Evolutionary conservation across 2,888 invertebrate genomes (phyloP).

Genomic region (Labia minor): DNA sequence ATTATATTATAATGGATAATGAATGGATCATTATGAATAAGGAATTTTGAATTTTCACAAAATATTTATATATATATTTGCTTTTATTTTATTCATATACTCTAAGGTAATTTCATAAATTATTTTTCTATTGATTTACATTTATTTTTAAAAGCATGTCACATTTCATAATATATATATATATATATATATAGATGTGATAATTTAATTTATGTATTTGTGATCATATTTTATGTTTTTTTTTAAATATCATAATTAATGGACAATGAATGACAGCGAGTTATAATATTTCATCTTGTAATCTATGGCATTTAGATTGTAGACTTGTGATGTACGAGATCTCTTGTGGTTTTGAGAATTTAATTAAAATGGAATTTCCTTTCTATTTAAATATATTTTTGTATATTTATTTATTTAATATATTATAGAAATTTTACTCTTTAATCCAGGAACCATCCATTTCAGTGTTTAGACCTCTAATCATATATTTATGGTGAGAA

Average conservation of each 20-base stretch:
- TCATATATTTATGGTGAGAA: too few relatives aligned
- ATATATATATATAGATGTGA: neutral
- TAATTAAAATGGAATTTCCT: neutral
- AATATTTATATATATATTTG: too few relatives aligned
- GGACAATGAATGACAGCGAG: neutral
- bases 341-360: neutral
- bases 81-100: too few relatives aligned
- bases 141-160: neutral
- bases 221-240: neutral
- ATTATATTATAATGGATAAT: too few relatives aligned
- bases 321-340: slow-evolving; percentile 2
- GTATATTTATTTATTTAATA: too few relatives aligned
- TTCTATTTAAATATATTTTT: neutral
- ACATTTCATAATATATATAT: neutral
- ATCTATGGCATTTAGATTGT: slow-evolving; percentile 7
- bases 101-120: too few relatives aligned
- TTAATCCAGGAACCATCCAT: too few relatives aligned
- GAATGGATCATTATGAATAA: too few relatives aligned
- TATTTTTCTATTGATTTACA: neutral
- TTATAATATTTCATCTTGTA: neutral
- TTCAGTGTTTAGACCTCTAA: too few relatives aligned
- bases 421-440: too few relatives aligned
- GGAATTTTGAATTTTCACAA: too few relatives aligned
- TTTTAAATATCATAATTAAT: neutral
- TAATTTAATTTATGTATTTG: neutral